Conservation (phyloP, 2,888 invertebrate species). For the Uloborus plumipes region DNA sequence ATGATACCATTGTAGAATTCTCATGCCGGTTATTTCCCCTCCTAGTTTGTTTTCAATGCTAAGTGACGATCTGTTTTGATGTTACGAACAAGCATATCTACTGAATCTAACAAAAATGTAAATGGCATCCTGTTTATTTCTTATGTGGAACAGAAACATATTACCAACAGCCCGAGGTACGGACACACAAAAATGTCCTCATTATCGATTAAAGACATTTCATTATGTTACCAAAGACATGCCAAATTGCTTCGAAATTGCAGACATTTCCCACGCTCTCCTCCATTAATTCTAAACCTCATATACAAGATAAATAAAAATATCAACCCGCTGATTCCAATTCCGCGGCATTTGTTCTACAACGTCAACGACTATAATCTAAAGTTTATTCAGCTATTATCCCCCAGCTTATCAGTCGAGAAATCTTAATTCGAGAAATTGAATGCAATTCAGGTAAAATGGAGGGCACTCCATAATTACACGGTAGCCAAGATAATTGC, state of each 20-base stretch:
- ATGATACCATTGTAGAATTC: too few species aligned
- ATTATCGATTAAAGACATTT: conserved; percentile 11
- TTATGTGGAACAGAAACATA: too few species aligned
- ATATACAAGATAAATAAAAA: neutral
- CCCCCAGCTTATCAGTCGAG: conserved; percentile 41
- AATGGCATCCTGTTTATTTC: too few species aligned
- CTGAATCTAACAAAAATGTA: too few species aligned
- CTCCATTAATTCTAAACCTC: conserved; percentile 13
- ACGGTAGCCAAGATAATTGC: conserved; percentile 55
- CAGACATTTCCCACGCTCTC: conserved; percentile 20
- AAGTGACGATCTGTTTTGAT: too few species aligned
- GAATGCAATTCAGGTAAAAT: conserved; percentile 13
- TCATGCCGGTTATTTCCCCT: too few species aligned
- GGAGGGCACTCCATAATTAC: conserved; percentile 42
- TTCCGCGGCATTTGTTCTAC: conserved; percentile 27
- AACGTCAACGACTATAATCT: conserved; percentile 17
- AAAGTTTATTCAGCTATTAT: conserved; percentile 32
- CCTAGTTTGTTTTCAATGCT: too few species aligned
- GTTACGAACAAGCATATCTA: too few species aligned
- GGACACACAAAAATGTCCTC: neutral
- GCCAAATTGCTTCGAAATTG: neutral
- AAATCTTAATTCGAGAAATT: conserved; percentile 57
- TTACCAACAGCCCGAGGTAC: too few species aligned
- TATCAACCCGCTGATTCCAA: too few species aligned
- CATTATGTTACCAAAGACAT: neutral